Conservation (phyloP, 2,797 vertebrate genomes). For the Clarias pachynema region DNA sequence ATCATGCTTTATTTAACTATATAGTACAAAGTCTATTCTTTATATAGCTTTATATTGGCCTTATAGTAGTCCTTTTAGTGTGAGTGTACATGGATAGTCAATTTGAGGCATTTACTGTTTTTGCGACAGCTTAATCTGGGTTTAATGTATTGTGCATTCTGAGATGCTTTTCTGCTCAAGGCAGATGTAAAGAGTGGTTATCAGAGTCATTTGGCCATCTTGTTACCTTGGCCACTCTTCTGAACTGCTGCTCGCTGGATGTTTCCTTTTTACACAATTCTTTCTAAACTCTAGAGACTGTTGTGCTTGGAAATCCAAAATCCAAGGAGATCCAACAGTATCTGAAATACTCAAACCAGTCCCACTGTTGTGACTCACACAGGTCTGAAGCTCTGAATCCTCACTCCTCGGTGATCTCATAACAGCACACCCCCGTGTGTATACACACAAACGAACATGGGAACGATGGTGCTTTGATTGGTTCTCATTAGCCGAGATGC, state of each 20-base stretch:
- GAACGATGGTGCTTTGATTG: constrained; percentile 53
- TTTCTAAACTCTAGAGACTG: not conserved
- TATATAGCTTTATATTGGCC: not conserved
- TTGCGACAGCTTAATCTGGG: too few relatives aligned
- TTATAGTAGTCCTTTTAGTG: not conserved
- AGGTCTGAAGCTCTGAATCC: not conserved
- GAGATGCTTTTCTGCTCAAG: not conserved
- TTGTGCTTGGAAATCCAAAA: constrained; percentile 4
- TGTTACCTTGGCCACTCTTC: not conserved
- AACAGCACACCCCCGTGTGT: constrained; percentile 7
- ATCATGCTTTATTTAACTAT: constrained; percentile 19
- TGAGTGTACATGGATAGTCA: not conserved
- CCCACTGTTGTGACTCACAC: not conserved
- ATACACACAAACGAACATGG: constrained; percentile 41
- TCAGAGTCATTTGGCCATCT: not conserved
- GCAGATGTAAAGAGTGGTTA: not conserved
- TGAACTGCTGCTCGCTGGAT: not conserved
- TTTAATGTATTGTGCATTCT: not conserved
- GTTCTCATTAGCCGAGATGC: constrained; percentile 54
- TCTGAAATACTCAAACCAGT: not conserved
- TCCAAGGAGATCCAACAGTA: not conserved
- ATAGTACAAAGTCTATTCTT: not conserved
- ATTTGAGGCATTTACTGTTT: not conserved
- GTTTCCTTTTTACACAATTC: not conserved
- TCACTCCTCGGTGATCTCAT: not conserved